A percentile compares a stretch with the other conserved stretches of the same genome.
Conservation (phyloP, 2,797 vertebrate genomes). For the Alcedo atthis region DNA sequence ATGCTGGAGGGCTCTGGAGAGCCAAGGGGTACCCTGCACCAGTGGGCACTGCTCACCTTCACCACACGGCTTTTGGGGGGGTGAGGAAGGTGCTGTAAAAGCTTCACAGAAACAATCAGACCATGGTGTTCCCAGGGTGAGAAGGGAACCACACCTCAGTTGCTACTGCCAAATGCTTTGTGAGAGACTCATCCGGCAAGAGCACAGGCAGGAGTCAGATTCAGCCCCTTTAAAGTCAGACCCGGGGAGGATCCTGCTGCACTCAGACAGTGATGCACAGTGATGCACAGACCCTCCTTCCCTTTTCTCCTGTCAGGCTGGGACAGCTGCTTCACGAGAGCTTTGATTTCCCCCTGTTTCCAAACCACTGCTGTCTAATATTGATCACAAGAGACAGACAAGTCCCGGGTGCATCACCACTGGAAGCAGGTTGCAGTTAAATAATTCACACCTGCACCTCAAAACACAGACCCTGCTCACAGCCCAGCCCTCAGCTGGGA, state of each 20-base stretch:
- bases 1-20: neutral
- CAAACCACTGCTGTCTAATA: neutral
- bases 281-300: neutral
- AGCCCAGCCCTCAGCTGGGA: neutral
- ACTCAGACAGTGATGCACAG: neutral
- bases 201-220: neutral
- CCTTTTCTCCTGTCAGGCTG: neutral
- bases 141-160: rapidly evolving
- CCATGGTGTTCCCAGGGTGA: rapidly evolving
- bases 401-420: neutral
- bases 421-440: neutral
- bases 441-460: neutral
- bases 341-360: constrained; percentile 29
- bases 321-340: neutral
- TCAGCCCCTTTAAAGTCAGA: neutral
- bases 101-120: neutral
- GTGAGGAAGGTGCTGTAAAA: neutral
- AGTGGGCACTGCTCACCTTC: neutral
- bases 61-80: rapidly evolving
- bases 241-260: neutral
- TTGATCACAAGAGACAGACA: neutral
- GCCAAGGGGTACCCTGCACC: rapidly evolving
- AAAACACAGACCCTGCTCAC: neutral
- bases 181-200: neutral
- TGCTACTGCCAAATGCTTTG: rapidly evolving